Base-by-base conservation (phyloP, 1,140 invertebrate genomes). In the Calephelis nemesis region DNA sequence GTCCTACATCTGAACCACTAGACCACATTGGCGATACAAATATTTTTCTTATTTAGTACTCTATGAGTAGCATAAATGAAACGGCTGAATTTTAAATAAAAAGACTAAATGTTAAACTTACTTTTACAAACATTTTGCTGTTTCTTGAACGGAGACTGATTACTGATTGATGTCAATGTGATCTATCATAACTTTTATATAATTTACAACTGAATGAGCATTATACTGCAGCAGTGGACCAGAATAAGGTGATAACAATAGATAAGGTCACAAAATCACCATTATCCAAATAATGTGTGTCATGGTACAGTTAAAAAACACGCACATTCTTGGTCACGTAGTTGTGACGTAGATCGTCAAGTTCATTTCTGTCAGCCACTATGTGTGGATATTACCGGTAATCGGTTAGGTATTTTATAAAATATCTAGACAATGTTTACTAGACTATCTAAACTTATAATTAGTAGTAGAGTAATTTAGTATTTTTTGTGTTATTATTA, bases 211-310 rank as follows among this genome's bases (percentile, higher is more conserved):
- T 60, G 54, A 60, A 60, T 60, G 58, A 58, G 30, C 54, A 58
- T 58, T 10, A 47, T 52, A 47, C 30, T 30, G 45, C 19, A 13
- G 62, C 65, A 66, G 49, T 67, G 65, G 19, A 67, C 13, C 65
- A 67, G 52, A 60, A 60, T 66, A 64, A 67, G 42, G 40, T 15
- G 6, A 60, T 58, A 60, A 67, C 42, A 58, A 60, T 58, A 54
- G 50, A 42, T 66, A 66, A 66, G 65, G 65, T 66, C 65, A 50
- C 50, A 58, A 45, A n/a, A 52, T 45, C 40, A 60, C 13, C 65
- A 66, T 54, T 58, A 66, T 58, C 54, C 19, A 66, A 66, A 58
- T 66, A 47, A 66, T 66, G 52, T 66, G 50, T 66, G 65, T 66
- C 65, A 66, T 66, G 65, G 65, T 66, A 66, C 39, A 11, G 50